Base-by-base conservation (phyloP, 2,797 vertebrate genomes). In the Hydrocynus forskahlii region DNA sequence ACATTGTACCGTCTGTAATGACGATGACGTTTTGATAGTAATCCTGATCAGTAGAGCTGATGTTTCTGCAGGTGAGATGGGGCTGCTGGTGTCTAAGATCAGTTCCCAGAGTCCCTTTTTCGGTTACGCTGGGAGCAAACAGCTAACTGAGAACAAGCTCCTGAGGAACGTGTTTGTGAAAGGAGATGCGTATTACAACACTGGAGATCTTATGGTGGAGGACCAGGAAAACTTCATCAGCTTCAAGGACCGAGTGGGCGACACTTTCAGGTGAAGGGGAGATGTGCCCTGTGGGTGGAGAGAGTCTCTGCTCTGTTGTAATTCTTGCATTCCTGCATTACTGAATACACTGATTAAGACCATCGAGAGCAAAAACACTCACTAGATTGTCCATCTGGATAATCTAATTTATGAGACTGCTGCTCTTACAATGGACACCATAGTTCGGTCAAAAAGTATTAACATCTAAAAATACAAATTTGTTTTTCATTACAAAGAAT, bases 101-200 rank as follows among this genome's bases (percentile, higher is more conserved):
- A 94, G 85, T 21, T 73, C 86, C 2, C 88, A 90, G 66, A 97
- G 92, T 80, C 97, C 97, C 0, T 99, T 99, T 89, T 97, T 97
- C 67, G 97, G 97, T 73, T 98, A 98, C 0, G 95, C 95, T 50
- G 97, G 97, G 12, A 96, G 91, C 92, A 96, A 95, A 84, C 93
- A 86, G 81, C 93, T 97, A 76, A 97, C 97, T 0, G 94, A 97
- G 88, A 96, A 94, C 82, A 98, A 97, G 90, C 89, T 98, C 75
- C 87, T 98, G 69, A 92, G 88, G 79, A 92, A 95, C 2, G 96
- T 98, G 74, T 97, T 99, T 73, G 92, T 87, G 80, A 96, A 95
- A 80, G 96, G 96, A 76, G 97, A 98, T 79, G 75, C 94, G 86
- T 98, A 96, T 91, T 96, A 98, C 81, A 99, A 98, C 91, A 97